These are phyloP conservation scores for Eospalax fontanierii DNA, from an alignment of 2,797 vertebrate genomes.

Conservation along the genomic window DNA sequence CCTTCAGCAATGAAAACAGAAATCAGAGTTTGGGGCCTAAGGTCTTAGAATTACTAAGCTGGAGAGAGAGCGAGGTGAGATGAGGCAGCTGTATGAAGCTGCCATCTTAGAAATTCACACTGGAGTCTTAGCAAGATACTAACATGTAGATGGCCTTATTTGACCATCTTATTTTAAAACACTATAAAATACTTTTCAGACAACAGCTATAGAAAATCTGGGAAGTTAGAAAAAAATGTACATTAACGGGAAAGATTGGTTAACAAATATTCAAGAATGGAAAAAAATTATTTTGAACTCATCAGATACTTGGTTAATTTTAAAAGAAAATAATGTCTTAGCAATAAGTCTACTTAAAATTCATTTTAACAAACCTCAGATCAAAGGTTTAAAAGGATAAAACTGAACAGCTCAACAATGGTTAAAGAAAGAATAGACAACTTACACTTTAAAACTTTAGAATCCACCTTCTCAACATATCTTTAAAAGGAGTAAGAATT, in stretches of 20 bases:
- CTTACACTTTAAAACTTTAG: neutral
- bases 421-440: neutral
- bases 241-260: neutral
- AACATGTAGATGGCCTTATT: no score
- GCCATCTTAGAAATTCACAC: neutral
- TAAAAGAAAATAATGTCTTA: neutral
- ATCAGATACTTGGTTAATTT: neutral
- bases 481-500: neutral
- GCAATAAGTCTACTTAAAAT: neutral
- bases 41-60: neutral
- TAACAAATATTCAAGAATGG: neutral
- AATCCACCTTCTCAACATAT: neutral
- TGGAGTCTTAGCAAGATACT: neutral
- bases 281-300: neutral
- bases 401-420: neutral
- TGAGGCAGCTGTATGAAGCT: neutral
- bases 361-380: neutral
- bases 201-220: neutral
- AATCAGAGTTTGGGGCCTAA: neutral
- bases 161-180: neutral
- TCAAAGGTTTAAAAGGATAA: neutral
- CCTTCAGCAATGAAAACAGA: neutral
- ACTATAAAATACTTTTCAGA: neutral
- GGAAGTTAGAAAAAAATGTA: neutral
- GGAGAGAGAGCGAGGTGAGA: neutral